Evolutionary conservation across 2,113 vertebrate genomes (phyloP).

Genomic region (Oncorhynchus masou): DNA sequence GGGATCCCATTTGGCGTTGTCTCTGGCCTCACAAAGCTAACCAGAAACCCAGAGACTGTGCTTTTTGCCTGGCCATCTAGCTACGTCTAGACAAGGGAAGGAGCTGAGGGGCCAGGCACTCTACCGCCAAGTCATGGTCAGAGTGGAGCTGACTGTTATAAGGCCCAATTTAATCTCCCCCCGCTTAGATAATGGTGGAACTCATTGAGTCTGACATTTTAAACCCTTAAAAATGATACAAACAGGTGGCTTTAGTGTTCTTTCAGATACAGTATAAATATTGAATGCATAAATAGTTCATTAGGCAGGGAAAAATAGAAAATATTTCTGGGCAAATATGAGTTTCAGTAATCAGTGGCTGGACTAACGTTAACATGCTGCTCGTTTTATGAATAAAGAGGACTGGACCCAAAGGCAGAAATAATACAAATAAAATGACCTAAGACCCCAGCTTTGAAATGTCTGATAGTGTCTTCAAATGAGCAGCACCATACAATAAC

Average conservation of each 20-base stretch:
- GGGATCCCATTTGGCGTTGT: slow-evolving; percentile 16
- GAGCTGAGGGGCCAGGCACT: slow-evolving; percentile 3
- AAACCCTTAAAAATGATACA: slow-evolving; percentile 13
- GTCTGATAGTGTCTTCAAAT: neutral
- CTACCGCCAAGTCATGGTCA: slow-evolving; percentile 18
- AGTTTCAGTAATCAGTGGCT: neutral
- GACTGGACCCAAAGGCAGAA: neutral
- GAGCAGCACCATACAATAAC: neutral
- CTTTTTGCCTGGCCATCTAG: neutral
- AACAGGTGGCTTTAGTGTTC: slow-evolving; percentile 32
- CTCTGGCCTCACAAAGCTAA: slow-evolving; percentile 9
- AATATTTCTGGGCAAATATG: slow-evolving; percentile 3
- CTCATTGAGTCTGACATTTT: slow-evolving; percentile 29
- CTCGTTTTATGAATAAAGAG: neutral
- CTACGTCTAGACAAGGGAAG: slow-evolving; percentile 29
- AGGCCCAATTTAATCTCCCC: slow-evolving; percentile 6
- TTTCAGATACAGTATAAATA: slow-evolving; percentile 20
- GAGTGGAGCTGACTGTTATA: slow-evolving; percentile 9
- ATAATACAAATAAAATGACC: neutral
- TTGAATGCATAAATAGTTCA: slow-evolving; percentile 19
- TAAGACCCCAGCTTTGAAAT: neutral
- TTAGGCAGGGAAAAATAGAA: neutral
- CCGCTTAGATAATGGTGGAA: slow-evolving; percentile 14
- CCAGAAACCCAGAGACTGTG: neutral
- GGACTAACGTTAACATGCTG: neutral